Conservation (phyloP, 2,797 vertebrate genomes). For the Hydrocynus forskahlii region DNA sequence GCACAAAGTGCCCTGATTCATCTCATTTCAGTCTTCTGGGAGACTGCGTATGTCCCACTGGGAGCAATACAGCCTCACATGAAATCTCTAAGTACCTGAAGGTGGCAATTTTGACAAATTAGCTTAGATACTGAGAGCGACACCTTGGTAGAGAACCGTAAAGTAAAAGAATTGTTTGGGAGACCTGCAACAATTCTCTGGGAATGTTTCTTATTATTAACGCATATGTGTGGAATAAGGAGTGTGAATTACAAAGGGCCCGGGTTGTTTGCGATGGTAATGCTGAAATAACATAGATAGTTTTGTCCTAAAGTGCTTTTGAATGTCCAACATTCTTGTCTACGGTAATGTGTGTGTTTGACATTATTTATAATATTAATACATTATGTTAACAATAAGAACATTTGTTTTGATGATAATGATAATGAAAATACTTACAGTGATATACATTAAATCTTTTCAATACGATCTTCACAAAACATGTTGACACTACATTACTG, state of each 20-base stretch:
- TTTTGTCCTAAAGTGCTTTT: not conserved
- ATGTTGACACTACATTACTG: not conserved
- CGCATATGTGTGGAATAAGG: not conserved
- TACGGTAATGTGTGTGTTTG: not conserved
- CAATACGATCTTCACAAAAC: not conserved
- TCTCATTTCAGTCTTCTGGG: not conserved
- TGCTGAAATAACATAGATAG: not conserved
- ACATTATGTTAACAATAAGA: no score
- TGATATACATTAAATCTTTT: not conserved
- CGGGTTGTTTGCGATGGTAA: not conserved
- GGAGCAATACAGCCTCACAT: not conserved
- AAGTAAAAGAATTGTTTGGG: not conserved
- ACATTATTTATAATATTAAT: not conserved
- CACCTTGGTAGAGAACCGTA: not conserved
- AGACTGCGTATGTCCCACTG: not conserved
- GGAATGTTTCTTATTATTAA: not conserved
- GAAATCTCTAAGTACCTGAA: conserved; percentile 1
- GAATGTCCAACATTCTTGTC: not conserved
- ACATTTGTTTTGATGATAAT: not conserved
- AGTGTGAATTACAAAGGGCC: not conserved
- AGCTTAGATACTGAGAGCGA: not conserved
- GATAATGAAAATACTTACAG: not conserved
- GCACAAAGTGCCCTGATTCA: not conserved
- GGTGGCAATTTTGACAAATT: conserved; percentile 27
- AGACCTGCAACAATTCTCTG: not conserved